phyloP scores from a whole-genome alignment of 2,888 invertebrate genomes.

The Trachelus tabidus region DNA sequence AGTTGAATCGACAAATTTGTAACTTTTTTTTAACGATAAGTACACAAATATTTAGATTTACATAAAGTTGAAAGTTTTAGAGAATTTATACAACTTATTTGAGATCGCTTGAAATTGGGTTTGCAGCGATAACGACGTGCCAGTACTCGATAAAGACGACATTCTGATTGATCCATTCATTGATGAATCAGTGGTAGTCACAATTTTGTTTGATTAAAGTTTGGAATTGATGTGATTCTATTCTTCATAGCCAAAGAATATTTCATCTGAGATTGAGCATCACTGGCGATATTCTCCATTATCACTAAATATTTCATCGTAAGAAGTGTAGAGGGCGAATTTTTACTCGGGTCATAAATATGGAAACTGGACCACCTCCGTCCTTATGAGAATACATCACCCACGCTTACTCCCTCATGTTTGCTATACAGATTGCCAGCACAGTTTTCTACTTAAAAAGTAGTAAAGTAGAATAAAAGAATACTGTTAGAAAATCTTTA shows the following conservation, averaged over 20 bases:
- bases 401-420: background rate
- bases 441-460: background rate
- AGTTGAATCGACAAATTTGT: no score
- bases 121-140: background rate
- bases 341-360: slow-evolving; percentile 42
- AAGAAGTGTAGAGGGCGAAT: slow-evolving; percentile 30
- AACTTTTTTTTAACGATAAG: no score
- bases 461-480: background rate
- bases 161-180: background rate
- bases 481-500: background rate
- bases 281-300: slow-evolving; percentile 15
- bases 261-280: background rate
- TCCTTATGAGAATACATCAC: background rate
- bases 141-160: background rate
- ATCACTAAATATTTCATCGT: slow-evolving; percentile 33
- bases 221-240: background rate
- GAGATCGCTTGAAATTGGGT: background rate
- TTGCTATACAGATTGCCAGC: background rate
- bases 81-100: background rate
- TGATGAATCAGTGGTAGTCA: background rate
- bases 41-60: background rate
- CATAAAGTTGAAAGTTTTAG: background rate
- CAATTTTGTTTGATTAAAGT: background rate
- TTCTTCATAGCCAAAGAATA: background rate
- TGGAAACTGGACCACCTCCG: slow-evolving; percentile 14